Conservation (phyloP, 2,113 vertebrate species). For the Engystomops pustulosus region DNA sequence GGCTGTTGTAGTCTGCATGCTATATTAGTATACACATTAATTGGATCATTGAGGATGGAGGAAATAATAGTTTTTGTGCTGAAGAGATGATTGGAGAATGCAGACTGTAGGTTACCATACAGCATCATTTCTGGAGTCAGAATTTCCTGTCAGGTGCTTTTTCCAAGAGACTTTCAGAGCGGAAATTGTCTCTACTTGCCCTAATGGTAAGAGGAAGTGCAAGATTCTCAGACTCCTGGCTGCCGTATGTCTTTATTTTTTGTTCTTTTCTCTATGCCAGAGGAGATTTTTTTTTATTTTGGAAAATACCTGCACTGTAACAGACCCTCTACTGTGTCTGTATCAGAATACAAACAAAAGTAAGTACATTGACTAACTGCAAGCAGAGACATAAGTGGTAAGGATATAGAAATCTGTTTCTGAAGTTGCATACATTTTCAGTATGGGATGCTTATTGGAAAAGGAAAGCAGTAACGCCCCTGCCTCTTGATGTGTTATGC, state of each 20-base stretch:
- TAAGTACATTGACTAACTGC: not conserved
- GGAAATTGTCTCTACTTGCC: not conserved
- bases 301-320: not conserved
- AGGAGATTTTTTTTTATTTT: not conserved
- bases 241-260: not conserved
- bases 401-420: not conserved
- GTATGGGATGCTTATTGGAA: too few relatives aligned
- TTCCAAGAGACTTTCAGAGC: not conserved
- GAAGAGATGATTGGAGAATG: not conserved
- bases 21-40: not conserved
- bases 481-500: too few relatives aligned
- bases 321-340: not conserved
- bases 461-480: too few relatives aligned
- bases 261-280: not conserved
- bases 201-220: slow-evolving; percentile 2
- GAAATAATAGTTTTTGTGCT: not conserved
- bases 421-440: not conserved
- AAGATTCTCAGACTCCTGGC: not conserved
- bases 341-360: too few relatives aligned
- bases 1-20: not conserved
- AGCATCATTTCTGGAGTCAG: slow-evolving; percentile 60
- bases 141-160: slow-evolving; percentile 73
- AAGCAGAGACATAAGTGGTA: not conserved
- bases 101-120: not conserved
- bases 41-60: not conserved